These are phyloP conservation scores for Hyles vespertilio DNA, from an alignment of 1,140 invertebrate species.

Conservation along the genomic window DNA sequence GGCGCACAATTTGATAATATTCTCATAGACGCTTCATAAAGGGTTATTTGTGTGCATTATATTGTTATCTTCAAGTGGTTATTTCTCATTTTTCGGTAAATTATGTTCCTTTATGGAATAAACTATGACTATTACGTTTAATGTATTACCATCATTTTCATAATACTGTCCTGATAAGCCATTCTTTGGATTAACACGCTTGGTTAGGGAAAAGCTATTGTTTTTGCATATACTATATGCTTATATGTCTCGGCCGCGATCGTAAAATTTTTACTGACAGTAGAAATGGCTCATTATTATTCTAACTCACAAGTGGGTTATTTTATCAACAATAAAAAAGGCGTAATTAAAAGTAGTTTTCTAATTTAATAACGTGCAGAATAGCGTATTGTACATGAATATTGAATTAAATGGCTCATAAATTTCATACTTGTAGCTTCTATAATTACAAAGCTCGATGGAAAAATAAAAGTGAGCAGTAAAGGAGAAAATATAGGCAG, in stretches of 20 bases:
- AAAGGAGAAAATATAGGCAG: no score
- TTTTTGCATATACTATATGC: background rate
- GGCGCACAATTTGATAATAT: conserved; percentile 34
- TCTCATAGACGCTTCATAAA: conserved; percentile 28
- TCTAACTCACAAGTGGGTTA: no score
- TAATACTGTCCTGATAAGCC: background rate
- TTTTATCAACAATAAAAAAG: no score
- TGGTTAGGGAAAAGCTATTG: background rate
- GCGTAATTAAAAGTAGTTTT: no score
- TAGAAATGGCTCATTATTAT: no score
- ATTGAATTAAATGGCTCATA: conserved; percentile 4
- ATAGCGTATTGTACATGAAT: background rate
- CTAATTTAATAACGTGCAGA: no score
- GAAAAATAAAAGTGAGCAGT: no score
- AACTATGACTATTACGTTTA: no score
- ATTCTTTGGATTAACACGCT: background rate
- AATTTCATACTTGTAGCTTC: background rate
- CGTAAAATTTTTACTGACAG: no score
- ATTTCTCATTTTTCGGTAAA: conserved; percentile 15
- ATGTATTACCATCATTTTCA: no score
- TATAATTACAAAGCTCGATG: background rate
- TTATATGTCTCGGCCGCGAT: no score
- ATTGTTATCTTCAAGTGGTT: conserved; percentile 32
- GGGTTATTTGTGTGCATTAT: conserved; percentile 42
- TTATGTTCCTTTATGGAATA: conserved; percentile 1